phyloP scores from a whole-genome alignment of 2,888 invertebrate genomes.

The Chesias legatella region DNA sequence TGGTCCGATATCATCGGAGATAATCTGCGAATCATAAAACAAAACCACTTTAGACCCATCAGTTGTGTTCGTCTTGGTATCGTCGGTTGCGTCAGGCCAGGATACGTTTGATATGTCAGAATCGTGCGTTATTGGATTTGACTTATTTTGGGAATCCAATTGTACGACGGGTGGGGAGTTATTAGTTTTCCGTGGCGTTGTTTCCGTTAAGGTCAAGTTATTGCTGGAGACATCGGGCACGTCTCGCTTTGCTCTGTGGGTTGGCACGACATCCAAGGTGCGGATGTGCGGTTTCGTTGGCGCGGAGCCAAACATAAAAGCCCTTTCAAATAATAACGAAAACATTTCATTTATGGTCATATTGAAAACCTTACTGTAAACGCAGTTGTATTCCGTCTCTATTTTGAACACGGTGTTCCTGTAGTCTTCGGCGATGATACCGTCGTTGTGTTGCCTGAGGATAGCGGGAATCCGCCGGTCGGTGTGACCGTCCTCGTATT shows the following conservation, averaged over 20 bases:
- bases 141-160: not conserved
- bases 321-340: too few relatives aligned
- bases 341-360: too few relatives aligned
- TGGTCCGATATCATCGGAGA: constrained; percentile 39
- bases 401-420: constrained; percentile 44
- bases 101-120: constrained; percentile 1
- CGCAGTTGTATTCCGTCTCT: constrained; percentile 44
- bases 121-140: not conserved
- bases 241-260: constrained; percentile 50
- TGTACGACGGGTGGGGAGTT: too few relatives aligned
- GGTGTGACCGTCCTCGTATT: constrained; percentile 34
- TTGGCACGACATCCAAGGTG: constrained; percentile 29
- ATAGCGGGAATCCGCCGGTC: constrained; percentile 48
- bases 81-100: constrained; percentile 1
- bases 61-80: constrained; percentile 21
- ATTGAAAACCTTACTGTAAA: constrained; percentile 44
- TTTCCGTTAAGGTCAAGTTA: not conserved
- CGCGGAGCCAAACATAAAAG: too few relatives aligned
- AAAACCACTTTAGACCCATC: constrained; percentile 42
- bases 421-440: constrained; percentile 52
- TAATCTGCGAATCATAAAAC: constrained; percentile 48
- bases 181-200: too few relatives aligned
- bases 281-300: too few relatives aligned
- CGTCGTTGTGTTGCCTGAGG: constrained; percentile 61
- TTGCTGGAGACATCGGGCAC: constrained; percentile 7